Evolutionary conservation across 53 echinoderm and acorn worm species (phyloP).

Genomic region (Apostichopus leukothele): DNA sequence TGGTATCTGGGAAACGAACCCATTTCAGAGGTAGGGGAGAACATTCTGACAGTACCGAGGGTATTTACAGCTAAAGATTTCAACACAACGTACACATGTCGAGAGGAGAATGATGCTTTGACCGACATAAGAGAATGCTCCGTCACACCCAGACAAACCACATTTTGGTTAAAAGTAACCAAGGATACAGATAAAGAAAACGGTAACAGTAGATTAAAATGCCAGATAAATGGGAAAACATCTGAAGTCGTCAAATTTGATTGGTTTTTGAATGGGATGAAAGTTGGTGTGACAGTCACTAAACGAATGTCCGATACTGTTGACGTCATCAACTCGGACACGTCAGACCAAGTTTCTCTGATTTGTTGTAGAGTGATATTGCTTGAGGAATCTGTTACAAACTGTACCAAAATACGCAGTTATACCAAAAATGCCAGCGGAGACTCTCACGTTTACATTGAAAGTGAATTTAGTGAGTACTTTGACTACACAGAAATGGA

Average conservation of each 20-base stretch:
- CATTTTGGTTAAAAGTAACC: constrained; percentile 8
- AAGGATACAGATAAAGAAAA: not conserved
- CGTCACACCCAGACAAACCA: not conserved
- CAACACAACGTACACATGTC: constrained; percentile 34
- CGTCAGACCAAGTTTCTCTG: not conserved
- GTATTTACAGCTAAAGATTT: constrained; percentile 31
- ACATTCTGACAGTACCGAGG: not conserved
- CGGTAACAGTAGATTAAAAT: constrained; percentile 13
- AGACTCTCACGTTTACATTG: not conserved
- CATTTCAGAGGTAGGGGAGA: constrained; percentile 15
- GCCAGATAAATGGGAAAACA: not conserved
- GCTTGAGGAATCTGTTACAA: constrained; percentile 8
- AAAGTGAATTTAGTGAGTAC: constrained; percentile 1
- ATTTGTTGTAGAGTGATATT: constrained; percentile 23
- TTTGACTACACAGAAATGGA: constrained; percentile 2
- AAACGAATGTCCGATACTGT: not conserved
- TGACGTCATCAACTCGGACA: not conserved
- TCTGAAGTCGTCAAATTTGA: not conserved
- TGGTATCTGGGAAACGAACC: constrained; percentile 30
- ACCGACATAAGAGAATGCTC: not conserved
- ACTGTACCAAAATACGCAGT: not conserved
- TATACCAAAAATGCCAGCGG: not conserved
- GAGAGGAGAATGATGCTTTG: constrained; percentile 25
- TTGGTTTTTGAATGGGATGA: constrained; percentile 45
- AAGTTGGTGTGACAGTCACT: constrained; percentile 1